phyloP scores from a whole-genome alignment of 2,797 vertebrate species.

The Siniperca scherzeri region DNA sequence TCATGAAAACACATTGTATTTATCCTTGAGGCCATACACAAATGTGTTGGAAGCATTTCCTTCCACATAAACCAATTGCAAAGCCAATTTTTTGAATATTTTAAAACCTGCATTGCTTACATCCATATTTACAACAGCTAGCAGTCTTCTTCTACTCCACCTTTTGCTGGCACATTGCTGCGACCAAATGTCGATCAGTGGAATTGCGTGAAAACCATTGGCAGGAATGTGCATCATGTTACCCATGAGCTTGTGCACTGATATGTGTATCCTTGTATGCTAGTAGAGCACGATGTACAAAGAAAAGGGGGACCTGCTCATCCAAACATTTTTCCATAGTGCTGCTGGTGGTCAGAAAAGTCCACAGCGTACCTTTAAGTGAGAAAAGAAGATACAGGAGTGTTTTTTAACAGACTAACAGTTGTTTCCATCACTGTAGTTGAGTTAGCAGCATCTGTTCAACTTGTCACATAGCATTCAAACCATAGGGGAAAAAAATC shows the following conservation, averaged over 20 bases:
- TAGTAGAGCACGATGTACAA: not conserved
- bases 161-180: not conserved
- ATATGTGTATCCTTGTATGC: no score
- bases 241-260: no score
- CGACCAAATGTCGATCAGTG: not conserved
- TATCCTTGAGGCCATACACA: not conserved
- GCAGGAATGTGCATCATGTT: not conserved
- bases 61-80: not conserved
- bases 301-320: not conserved
- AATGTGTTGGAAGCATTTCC: not conserved
- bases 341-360: not conserved
- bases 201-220: not conserved
- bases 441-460: not conserved
- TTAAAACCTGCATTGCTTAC: not conserved
- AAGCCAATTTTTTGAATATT: not conserved
- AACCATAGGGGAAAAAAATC: no score
- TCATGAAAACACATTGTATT: not conserved
- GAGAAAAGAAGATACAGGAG: not conserved
- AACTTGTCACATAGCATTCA: not conserved
- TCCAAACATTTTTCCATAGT: not conserved
- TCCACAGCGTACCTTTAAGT: not conserved
- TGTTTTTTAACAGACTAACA: not conserved
- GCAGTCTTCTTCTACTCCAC: not conserved
- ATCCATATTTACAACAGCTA: not conserved
- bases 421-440: not conserved